Evolutionary conservation across 2,113 vertebrate genomes (phyloP).

Genomic region (Chauna torquata): DNA sequence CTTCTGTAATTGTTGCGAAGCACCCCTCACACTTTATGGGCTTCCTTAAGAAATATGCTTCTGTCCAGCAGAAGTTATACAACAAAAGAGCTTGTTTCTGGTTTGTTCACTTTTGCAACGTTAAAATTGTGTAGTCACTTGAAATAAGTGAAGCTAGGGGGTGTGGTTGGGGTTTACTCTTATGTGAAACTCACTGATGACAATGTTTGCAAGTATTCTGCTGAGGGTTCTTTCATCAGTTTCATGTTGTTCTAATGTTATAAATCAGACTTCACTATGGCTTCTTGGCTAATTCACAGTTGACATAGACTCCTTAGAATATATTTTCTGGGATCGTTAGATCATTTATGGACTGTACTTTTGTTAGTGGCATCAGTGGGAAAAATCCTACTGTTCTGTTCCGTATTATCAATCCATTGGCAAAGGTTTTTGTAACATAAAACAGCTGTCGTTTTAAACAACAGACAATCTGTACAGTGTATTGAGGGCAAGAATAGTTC

Average conservation of each 20-base stretch:
- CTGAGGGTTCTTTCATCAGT: not conserved
- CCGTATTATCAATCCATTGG: not conserved
- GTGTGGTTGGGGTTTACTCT: not conserved
- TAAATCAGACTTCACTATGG: not conserved
- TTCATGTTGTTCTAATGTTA: not conserved
- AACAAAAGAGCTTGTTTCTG: not conserved
- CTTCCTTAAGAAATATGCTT: not conserved
- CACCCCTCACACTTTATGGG: rapidly evolving
- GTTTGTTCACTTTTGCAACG: not conserved
- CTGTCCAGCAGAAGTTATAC: not conserved
- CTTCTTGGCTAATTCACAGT: not conserved
- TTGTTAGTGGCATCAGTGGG: not conserved
- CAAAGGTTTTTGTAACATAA: not conserved
- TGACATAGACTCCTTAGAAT: not conserved
- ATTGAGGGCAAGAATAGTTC: not conserved
- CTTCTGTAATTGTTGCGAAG: not conserved
- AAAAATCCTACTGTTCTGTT: not conserved
- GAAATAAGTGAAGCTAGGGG: not conserved
- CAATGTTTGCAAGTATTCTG: not conserved
- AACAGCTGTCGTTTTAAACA: not conserved
- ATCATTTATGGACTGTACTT: not conserved
- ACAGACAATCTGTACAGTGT: not conserved
- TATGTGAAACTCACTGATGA: not conserved
- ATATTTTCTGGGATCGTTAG: constrained; percentile 16
- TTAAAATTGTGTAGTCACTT: not conserved